A percentile compares a stretch with the other conserved stretches of the same genome.
phyloP scores from a whole-genome alignment of 2,888 invertebrate genomes.

The Pterostichus niger region DNA sequence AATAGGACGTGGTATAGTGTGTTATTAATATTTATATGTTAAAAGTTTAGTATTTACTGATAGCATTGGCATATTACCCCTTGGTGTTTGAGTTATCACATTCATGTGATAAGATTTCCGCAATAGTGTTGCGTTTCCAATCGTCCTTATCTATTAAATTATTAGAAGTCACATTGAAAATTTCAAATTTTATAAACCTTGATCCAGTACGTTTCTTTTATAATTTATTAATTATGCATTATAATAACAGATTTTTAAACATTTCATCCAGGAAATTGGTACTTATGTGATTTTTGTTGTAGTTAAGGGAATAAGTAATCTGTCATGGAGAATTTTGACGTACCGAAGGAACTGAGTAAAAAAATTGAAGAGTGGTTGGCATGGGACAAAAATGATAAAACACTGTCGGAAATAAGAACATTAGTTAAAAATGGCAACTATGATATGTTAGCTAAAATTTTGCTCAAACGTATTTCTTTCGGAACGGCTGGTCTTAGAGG shows the following conservation, averaged over 20 bases:
- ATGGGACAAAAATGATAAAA: conserved; percentile 87
- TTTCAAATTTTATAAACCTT: conserved; percentile 1
- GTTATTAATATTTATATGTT: conserved; percentile 18
- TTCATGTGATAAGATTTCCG: conserved; percentile 35
- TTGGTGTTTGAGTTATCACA: conserved; percentile 42
- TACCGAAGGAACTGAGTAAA: conserved; percentile 78
- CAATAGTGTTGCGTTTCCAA: conserved; percentile 30
- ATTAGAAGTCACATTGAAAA: conserved; percentile 36
- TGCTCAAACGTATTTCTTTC: conserved; percentile 88
- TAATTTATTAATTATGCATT: conserved; percentile 2
- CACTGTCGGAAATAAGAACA: conserved; percentile 81
- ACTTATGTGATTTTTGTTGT: conserved; percentile 29
- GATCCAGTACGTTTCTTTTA: not conserved
- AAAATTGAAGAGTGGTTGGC: conserved; percentile 86
- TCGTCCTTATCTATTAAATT: conserved; percentile 27
- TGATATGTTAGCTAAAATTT: conserved; percentile 81
- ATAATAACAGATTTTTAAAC: not conserved
- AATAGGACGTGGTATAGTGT: conserved; percentile 12
- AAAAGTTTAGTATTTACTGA: conserved; percentile 40
- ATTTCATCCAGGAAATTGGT: not conserved
- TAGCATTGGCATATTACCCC: conserved; percentile 37
- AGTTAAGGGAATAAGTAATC: conserved; percentile 13
- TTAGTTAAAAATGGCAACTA: conserved; percentile 80
- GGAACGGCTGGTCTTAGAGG: conserved; percentile 97
- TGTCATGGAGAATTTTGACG: conserved; percentile 50